These are phyloP conservation scores for Euphydryas editha DNA, from an alignment of 2,888 invertebrate genomes.

Conservation along the genomic window DNA sequence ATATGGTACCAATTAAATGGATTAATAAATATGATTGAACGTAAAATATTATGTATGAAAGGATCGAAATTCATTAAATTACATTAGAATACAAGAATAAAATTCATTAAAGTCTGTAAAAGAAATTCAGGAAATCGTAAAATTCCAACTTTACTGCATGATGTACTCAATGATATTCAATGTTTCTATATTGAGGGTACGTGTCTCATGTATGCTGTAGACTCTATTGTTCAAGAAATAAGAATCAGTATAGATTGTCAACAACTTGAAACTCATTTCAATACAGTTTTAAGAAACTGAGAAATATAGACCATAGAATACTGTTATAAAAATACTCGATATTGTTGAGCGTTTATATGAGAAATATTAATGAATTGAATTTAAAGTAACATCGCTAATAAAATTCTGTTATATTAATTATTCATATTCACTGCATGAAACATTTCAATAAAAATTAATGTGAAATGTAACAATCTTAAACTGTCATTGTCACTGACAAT, in stretches of 20 bases:
- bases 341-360: conserved; percentile 3
- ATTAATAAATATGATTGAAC: not conserved
- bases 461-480: too few species aligned
- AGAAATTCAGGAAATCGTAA: conserved; percentile 12
- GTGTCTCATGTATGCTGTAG: conserved; percentile 1
- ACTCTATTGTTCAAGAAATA: conserved; percentile 14
- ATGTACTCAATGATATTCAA: conserved; percentile 7
- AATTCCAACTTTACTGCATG: conserved; percentile 10
- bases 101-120: conserved; percentile 3
- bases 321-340: conserved; percentile 21
- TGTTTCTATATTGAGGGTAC: not conserved
- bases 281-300: conserved; percentile 15
- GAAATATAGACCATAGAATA: conserved; percentile 17
- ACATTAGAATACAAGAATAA: not conserved
- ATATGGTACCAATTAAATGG: not conserved
- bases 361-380: conserved; percentile 17
- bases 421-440: conserved; percentile 1
- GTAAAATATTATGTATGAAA: not conserved
- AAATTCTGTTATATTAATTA: not conserved
- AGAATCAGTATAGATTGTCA: not conserved
- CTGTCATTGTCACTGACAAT: too few species aligned
- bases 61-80: not conserved
- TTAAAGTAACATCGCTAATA: conserved; percentile 2
- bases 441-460: not conserved
- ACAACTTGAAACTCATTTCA: conserved; percentile 15